Conservation (phyloP, 2,113 vertebrate species). For the Pampusana beccarii region DNA sequence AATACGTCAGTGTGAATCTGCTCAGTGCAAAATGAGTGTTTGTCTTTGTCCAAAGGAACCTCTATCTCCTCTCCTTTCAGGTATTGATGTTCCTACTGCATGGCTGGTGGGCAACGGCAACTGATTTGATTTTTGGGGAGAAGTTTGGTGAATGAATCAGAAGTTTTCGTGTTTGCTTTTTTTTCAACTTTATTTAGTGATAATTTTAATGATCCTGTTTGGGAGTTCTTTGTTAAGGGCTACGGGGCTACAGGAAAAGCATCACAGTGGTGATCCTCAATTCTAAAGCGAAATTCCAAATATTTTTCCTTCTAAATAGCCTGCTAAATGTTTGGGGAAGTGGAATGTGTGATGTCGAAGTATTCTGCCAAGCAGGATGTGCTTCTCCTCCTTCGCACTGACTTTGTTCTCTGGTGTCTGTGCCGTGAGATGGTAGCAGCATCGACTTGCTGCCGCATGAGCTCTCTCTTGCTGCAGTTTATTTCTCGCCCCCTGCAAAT, state of each 20-base stretch:
- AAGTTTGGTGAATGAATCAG: not conserved
- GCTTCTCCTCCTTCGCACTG: not conserved
- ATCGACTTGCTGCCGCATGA: not conserved
- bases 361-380: not conserved
- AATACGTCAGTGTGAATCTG: not conserved
- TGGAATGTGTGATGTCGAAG: not conserved
- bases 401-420: not conserved
- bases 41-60: not conserved
- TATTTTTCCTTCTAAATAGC: not conserved
- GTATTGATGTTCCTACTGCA: not conserved
- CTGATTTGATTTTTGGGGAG: not conserved
- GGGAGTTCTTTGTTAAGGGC: not conserved
- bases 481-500: not conserved
- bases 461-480: not conserved
- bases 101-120: not conserved
- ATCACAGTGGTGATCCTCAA: not conserved
- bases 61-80: not conserved
- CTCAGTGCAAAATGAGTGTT: not conserved
- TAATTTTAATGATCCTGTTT: not conserved
- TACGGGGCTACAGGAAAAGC: not conserved
- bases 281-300: not conserved
- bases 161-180: not conserved
- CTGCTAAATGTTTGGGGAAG: not conserved
- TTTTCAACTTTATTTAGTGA: not conserved
- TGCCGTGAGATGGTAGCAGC: not conserved